phyloP scores from a whole-genome alignment of 2,888 invertebrate genomes.

The Baronia brevicornis region DNA sequence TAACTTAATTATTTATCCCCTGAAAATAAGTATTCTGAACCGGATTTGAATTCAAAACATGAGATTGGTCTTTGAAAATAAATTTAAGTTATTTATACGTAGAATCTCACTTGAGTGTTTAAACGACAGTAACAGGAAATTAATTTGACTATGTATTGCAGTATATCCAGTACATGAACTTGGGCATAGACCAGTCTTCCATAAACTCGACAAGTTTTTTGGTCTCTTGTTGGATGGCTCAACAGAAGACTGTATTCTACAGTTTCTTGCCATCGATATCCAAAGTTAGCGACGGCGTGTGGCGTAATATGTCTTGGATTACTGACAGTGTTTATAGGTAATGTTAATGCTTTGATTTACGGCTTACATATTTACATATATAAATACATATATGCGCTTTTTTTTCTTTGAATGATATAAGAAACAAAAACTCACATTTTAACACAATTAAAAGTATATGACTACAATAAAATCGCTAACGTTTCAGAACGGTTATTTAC shows the following conservation, averaged over 20 bases:
- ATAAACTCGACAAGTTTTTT: slow-evolving; percentile 78
- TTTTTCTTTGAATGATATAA: too few species aligned
- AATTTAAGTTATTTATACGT: too few species aligned
- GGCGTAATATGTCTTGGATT: slow-evolving; percentile 78
- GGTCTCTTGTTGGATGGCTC: slow-evolving; percentile 78
- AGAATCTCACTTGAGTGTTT: too few species aligned
- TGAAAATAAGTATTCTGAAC: too few species aligned
- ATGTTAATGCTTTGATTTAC: slow-evolving; percentile 7
- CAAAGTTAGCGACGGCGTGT: slow-evolving; percentile 66
- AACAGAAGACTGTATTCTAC: slow-evolving; percentile 54
- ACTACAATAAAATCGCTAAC: too few species aligned
- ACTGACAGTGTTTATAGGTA: slow-evolving; percentile 69
- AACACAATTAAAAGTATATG: too few species aligned
- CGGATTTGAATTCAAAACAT: too few species aligned
- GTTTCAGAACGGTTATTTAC: too few species aligned
- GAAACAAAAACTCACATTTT: too few species aligned
- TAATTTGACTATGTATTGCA: slow-evolving; percentile 1
- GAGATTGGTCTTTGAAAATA: too few species aligned
- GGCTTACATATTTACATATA: background rate
- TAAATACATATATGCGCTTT: background rate
- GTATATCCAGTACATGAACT: slow-evolving; percentile 69
- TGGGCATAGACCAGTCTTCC: slow-evolving; percentile 79
- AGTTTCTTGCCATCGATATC: slow-evolving; percentile 83
- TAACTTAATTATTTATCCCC: slow-evolving; percentile 21
- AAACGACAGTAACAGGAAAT: too few species aligned